Conservation (phyloP, 1,140 invertebrate species). For the Lanistes nyassanus region DNA sequence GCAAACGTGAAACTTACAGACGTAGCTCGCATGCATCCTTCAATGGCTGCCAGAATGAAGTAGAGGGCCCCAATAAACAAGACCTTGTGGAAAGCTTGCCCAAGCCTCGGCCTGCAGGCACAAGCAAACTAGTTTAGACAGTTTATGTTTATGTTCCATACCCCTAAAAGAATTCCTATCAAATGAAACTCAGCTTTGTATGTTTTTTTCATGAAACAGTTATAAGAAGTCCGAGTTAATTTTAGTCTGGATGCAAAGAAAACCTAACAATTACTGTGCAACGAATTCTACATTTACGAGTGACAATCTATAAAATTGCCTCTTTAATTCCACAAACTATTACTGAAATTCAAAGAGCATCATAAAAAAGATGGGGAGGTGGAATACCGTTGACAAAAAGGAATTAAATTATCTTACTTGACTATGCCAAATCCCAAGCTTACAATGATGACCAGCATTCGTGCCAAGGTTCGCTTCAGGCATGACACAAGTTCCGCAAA, state of each 20-base stretch:
- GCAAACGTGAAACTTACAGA: constrained; percentile 57
- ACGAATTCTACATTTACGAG: not conserved
- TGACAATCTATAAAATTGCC: not conserved
- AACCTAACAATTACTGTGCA: too few relatives aligned
- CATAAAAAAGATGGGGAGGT: constrained; percentile 38
- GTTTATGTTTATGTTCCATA: too few relatives aligned
- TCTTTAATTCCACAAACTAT: not conserved
- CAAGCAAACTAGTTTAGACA: constrained; percentile 27
- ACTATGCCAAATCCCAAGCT: constrained; percentile 95
- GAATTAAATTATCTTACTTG: too few relatives aligned
- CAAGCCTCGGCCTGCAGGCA: constrained; percentile 80
- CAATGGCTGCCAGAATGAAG: constrained; percentile 83
- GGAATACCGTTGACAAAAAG: too few relatives aligned
- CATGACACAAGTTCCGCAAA: constrained; percentile 90
- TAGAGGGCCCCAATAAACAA: constrained; percentile 83
- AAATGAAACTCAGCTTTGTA: not conserved
- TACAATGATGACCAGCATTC: constrained; percentile 94
- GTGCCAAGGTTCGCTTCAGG: constrained; percentile 86
- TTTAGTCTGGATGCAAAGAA: too few relatives aligned
- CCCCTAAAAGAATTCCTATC: too few relatives aligned
- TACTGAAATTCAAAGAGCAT: not conserved
- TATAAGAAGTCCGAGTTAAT: too few relatives aligned
- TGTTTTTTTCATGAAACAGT: too few relatives aligned
- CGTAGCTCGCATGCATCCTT: constrained; percentile 82
- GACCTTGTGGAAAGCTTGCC: constrained; percentile 86